phyloP scores from a whole-genome alignment of 2,888 invertebrate genomes.

The Coleophora flavipennella region DNA sequence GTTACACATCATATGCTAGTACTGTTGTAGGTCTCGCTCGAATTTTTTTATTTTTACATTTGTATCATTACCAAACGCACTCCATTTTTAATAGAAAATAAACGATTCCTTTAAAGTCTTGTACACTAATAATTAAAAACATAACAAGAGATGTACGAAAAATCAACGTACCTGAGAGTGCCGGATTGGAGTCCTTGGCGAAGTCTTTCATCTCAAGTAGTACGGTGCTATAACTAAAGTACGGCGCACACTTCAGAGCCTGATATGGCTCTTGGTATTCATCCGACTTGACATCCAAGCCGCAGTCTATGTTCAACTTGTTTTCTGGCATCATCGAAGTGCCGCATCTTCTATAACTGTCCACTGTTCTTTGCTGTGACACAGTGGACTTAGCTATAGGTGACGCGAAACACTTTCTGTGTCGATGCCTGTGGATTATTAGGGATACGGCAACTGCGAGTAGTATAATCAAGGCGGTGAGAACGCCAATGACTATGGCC shows the following conservation, averaged over 20 bases:
- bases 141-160: background rate
- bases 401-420: slow-evolving; percentile 81
- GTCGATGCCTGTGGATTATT: slow-evolving; percentile 79
- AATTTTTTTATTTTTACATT: no score
- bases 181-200: slow-evolving; percentile 58
- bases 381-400: slow-evolving; percentile 70
- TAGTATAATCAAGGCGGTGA: slow-evolving; percentile 81
- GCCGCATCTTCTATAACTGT: slow-evolving; percentile 71
- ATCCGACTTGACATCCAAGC: slow-evolving; percentile 76
- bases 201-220: slow-evolving; percentile 84
- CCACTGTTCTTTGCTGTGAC: slow-evolving; percentile 61
- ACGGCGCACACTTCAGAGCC: slow-evolving; percentile 81
- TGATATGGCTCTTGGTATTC: slow-evolving; percentile 88
- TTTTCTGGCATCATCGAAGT: slow-evolving; percentile 68
- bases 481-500: slow-evolving; percentile 84
- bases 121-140: no score
- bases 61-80: no score
- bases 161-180: slow-evolving; percentile 44
- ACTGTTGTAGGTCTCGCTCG: no score
- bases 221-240: slow-evolving; percentile 83
- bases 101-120: no score
- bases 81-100: no score
- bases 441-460: slow-evolving; percentile 81
- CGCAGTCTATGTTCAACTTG: slow-evolving; percentile 70
- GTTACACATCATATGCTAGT: no score